phyloP scores from a whole-genome alignment of 2,797 vertebrate species.

The Anguilla pacifica region DNA sequence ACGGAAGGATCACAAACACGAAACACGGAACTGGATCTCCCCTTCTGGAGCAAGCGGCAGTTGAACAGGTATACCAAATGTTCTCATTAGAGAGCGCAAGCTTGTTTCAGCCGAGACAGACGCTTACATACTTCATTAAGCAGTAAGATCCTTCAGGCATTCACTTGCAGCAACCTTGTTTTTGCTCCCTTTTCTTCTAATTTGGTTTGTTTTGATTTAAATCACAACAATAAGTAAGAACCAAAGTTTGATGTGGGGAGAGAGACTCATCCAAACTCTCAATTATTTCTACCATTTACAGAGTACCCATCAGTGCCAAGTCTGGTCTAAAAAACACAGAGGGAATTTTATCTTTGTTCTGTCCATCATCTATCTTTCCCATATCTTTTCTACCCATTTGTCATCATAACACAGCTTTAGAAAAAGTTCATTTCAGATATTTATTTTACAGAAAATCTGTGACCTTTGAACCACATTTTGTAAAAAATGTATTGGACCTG shows the following conservation, averaged over 20 bases:
- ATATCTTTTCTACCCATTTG: neutral
- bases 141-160: neutral
- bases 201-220: neutral
- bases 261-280: neutral
- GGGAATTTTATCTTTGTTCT: neutral
- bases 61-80: constrained; percentile 74
- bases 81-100: constrained; percentile 34
- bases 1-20: constrained; percentile 17
- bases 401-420: neutral
- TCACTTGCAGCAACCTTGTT: neutral
- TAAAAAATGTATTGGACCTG: neutral
- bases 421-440: neutral
- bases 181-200: neutral
- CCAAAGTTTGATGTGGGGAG: neutral
- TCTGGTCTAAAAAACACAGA: neutral
- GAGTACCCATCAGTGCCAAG: neutral
- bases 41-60: constrained; percentile 62
- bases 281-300: neutral
- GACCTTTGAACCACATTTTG: neutral
- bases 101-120: constrained; percentile 60
- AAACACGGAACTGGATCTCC: neutral
- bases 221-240: neutral
- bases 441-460: neutral
- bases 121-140: constrained; percentile 68
- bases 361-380: neutral